These are phyloP conservation scores for Caranx ignobilis DNA, from an alignment of 2,113 vertebrate species.

Conservation along the genomic window DNA sequence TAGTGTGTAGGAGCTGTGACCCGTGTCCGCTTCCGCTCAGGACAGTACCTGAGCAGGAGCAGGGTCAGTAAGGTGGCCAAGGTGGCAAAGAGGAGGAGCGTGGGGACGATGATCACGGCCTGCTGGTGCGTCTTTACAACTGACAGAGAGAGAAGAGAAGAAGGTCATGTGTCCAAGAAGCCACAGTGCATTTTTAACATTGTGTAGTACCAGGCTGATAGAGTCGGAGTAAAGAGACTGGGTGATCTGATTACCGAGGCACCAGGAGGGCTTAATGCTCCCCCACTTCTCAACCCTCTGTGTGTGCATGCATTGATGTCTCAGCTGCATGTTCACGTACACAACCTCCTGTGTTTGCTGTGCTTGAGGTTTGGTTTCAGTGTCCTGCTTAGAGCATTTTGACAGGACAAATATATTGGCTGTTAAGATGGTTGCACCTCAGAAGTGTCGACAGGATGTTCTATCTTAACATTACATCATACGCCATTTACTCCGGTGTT, in stretches of 20 bases:
- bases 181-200: too few relatives aligned
- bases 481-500: neutral
- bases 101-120: conserved; percentile 80
- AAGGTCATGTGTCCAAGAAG: neutral
- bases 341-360: neutral
- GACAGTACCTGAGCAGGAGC: conserved; percentile 44
- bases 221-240: neutral
- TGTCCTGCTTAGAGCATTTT: neutral
- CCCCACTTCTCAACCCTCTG: too few relatives aligned
- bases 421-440: conserved; percentile 7
- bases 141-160: conserved; percentile 50
- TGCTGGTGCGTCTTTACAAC: conserved; percentile 56
- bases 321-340: too few relatives aligned
- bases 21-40: accelerated
- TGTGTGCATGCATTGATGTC: neutral
- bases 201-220: too few relatives aligned
- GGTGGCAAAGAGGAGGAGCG: conserved; percentile 68
- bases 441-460: conserved; percentile 25
- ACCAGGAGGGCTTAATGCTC: neutral
- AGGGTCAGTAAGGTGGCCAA: conserved; percentile 52
- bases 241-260: neutral
- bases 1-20: neutral
- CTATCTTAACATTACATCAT: neutral
- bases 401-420: neutral
- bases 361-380: neutral